These are phyloP conservation scores for Polylopha cassiicola DNA, from an alignment of 2,888 invertebrate genomes.

Conservation along the genomic window DNA sequence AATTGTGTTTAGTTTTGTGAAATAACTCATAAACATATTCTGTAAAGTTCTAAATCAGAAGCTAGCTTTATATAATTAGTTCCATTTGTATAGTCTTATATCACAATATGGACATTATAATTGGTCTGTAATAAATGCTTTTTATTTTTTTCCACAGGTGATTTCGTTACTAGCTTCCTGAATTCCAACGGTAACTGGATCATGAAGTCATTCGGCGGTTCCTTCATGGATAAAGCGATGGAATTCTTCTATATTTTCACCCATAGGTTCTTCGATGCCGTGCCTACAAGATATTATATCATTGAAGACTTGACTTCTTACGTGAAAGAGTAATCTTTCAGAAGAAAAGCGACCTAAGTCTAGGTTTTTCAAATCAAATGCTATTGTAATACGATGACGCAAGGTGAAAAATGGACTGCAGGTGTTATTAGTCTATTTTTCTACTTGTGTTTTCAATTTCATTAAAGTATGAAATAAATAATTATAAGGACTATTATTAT, in stretches of 20 bases:
- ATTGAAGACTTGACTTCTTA: constrained; percentile 23
- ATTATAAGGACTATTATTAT: too few species aligned
- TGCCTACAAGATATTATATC: constrained; percentile 24
- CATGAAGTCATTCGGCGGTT: constrained; percentile 23
- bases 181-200: constrained; percentile 27
- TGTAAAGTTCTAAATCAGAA: too few species aligned
- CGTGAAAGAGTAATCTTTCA: constrained; percentile 11
- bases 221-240: constrained; percentile 25
- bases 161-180: constrained; percentile 21
- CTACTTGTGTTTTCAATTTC: too few species aligned
- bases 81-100: too few species aligned
- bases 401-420: too few species aligned
- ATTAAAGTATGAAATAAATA: too few species aligned
- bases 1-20: too few species aligned
- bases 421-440: too few species aligned
- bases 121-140: neutral
- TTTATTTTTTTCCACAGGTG: constrained; percentile 25
- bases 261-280: constrained; percentile 22
- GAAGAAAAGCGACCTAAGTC: neutral
- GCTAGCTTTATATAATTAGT: too few species aligned
- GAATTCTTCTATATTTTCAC: constrained; percentile 21
- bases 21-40: too few species aligned
- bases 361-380: too few species aligned
- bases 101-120: neutral
- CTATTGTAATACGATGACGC: too few species aligned